Conservation (phyloP, 2,888 invertebrate genomes). For the Dyspetes luteomarginatus region DNA sequence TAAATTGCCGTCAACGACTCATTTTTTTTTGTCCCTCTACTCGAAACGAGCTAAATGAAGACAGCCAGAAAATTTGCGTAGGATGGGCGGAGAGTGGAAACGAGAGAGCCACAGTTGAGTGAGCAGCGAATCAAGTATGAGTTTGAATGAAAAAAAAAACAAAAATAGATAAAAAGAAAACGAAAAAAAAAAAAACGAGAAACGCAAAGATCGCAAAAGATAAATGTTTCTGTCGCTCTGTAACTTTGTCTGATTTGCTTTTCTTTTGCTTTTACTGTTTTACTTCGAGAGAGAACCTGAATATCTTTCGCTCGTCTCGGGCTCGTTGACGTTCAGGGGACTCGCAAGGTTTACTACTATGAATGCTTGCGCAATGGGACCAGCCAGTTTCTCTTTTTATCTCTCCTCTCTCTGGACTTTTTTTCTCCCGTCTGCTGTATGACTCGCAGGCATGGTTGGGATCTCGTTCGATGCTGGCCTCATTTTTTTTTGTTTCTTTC, state of each 20-base stretch:
- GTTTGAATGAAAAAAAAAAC: constrained; percentile 14
- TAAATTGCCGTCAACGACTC: constrained; percentile 31
- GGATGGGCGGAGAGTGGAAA: constrained; percentile 22
- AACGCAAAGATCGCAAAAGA: constrained; percentile 1
- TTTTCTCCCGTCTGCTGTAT: constrained; percentile 41
- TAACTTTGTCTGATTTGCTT: constrained; percentile 34
- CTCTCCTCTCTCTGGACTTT: constrained; percentile 21
- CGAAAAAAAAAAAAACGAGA: constrained; percentile 29
- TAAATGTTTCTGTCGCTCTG: constrained; percentile 30
- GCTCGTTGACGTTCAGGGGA: constrained; percentile 33
- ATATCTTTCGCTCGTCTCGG: constrained; percentile 48
- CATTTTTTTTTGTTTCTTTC: constrained; percentile 40
- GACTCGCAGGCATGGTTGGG: constrained; percentile 54
- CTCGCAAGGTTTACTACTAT: constrained; percentile 37
- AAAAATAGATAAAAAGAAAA: constrained; percentile 7
- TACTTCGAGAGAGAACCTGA: constrained; percentile 46
- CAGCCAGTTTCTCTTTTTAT: constrained; percentile 20
- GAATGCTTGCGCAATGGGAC: constrained; percentile 59
- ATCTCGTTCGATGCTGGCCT: constrained; percentile 53
- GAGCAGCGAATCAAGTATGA: too few relatives aligned
- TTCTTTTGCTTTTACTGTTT: constrained; percentile 18
- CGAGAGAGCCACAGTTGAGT: constrained; percentile 18
- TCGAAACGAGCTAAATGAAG: constrained; percentile 15
- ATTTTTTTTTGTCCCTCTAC: neutral
- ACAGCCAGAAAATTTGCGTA: constrained; percentile 41